A percentile compares a stretch with the other conserved stretches of the same genome.
These are phyloP conservation scores for Nasonovia ribisnigri DNA, from an alignment of 2,888 invertebrate genomes.

Conservation along the genomic window DNA sequence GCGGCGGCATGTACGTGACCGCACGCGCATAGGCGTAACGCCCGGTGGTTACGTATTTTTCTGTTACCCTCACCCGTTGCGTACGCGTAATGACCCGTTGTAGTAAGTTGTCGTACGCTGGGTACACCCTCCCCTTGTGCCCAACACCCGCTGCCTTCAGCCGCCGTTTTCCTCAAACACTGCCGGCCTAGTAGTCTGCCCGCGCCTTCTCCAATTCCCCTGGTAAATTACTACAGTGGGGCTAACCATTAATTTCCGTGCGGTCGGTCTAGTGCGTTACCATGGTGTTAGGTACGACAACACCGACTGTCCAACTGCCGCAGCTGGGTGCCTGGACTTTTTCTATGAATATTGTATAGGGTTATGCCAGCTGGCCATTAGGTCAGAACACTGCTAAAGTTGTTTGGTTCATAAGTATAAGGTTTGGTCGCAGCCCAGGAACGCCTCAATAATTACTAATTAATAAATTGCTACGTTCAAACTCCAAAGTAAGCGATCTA, in stretches of 20 bases:
- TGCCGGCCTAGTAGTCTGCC: too few relatives aligned
- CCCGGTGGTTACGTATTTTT: neutral
- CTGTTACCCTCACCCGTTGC: neutral
- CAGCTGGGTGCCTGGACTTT: neutral
- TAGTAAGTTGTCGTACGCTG: neutral
- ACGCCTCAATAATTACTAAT: conserved; percentile 55
- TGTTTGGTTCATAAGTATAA: conserved; percentile 50
- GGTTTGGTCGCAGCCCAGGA: conserved; percentile 24
- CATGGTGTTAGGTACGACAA: conserved; percentile 38
- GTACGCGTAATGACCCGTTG: too few relatives aligned
- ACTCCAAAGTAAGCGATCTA: conserved; percentile 40
- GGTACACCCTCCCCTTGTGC: neutral
- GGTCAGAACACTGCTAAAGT: conserved; percentile 34
- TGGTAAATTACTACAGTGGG: neutral
- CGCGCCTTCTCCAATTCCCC: neutral
- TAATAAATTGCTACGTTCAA: conserved; percentile 45
- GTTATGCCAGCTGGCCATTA: neutral
- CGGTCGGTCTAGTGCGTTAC: conserved; percentile 34
- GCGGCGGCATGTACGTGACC: neutral
- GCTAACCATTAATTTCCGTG: neutral
- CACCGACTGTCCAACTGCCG: neutral
- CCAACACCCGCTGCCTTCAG: neutral
- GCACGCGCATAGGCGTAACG: neutral
- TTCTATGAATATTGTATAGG: conserved; percentile 54
- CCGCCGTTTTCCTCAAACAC: neutral